Evolutionary conservation across 2,113 vertebrate genomes (phyloP).

Genomic region (Petromus typicus): DNA sequence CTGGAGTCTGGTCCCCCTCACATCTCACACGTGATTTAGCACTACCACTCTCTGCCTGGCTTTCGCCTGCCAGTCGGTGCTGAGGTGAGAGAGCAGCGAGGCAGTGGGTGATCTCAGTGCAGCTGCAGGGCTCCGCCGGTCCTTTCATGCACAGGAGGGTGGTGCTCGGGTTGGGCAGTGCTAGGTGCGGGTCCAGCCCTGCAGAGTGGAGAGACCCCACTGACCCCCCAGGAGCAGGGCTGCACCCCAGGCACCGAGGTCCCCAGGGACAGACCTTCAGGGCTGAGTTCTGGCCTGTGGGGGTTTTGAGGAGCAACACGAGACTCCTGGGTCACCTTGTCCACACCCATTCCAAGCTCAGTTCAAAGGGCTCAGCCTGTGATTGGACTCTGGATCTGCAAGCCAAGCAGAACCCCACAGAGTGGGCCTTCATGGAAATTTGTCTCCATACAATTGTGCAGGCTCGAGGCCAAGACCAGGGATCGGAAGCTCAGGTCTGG

Average conservation of each 20-base stretch:
- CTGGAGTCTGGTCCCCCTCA: background rate
- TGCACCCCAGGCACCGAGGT: fast-evolving
- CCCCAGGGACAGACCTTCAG: fast-evolving
- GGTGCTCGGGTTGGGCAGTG: background rate
- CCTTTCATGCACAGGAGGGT: background rate
- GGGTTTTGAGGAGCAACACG: background rate
- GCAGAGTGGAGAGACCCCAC: too few species aligned
- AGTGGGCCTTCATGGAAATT: background rate
- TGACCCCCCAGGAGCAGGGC: too few species aligned
- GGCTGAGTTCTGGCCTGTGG: fast-evolving
- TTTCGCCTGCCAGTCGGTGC: background rate
- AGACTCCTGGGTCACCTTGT: background rate
- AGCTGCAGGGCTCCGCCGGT: too few species aligned
- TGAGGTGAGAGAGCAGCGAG: background rate
- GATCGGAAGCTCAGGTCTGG: background rate
- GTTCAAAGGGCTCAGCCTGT: background rate
- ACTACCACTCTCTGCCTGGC: fast-evolving
- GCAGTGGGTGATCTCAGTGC: background rate
- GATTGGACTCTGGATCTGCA: too few species aligned
- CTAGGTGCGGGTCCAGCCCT: fast-evolving
- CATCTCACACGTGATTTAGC: too few species aligned
- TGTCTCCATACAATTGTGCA: fast-evolving
- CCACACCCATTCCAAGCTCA: fast-evolving
- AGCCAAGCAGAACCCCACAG: fast-evolving
- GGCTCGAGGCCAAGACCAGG: background rate